These are phyloP conservation scores for Cepphus grylle DNA, from an alignment of 2,113 vertebrate species.

Conservation along the genomic window DNA sequence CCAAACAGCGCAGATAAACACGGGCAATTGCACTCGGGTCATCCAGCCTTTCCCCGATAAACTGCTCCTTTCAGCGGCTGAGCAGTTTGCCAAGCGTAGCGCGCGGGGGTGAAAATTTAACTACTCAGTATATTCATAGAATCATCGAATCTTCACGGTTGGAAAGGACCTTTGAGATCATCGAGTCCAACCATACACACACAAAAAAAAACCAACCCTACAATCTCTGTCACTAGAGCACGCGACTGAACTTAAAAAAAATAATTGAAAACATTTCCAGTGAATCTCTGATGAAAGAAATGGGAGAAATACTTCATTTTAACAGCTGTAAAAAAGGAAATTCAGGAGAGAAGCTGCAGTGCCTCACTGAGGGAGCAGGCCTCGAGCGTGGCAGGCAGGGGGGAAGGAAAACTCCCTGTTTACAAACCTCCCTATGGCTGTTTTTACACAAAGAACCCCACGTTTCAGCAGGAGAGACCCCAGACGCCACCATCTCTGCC, in stretches of 20 bases:
- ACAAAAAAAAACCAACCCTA: too few relatives aligned
- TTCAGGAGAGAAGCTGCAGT: neutral
- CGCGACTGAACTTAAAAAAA: neutral
- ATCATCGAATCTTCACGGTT: too few relatives aligned
- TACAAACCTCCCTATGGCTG: neutral
- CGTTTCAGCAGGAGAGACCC: rapidly evolving
- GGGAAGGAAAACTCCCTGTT: neutral
- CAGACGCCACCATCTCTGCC: neutral
- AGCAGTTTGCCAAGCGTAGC: neutral
- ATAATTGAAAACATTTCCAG: neutral
- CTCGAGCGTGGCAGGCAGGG: rapidly evolving
- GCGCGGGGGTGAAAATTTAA: rapidly evolving
- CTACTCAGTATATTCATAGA: neutral
- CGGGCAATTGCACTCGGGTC: neutral
- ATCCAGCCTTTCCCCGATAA: neutral
- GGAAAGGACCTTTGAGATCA: too few relatives aligned
- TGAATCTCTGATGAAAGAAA: neutral
- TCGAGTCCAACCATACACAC: too few relatives aligned
- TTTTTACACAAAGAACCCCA: neutral
- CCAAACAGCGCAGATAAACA: constrained; percentile 2
- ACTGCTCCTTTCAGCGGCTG: neutral
- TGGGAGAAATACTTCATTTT: neutral
- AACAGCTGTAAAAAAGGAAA: neutral
- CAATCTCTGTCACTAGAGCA: too few relatives aligned
- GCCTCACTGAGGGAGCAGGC: neutral